phyloP scores from a whole-genome alignment of 1,140 invertebrate genomes.

The Sesamia nonagrioides region DNA sequence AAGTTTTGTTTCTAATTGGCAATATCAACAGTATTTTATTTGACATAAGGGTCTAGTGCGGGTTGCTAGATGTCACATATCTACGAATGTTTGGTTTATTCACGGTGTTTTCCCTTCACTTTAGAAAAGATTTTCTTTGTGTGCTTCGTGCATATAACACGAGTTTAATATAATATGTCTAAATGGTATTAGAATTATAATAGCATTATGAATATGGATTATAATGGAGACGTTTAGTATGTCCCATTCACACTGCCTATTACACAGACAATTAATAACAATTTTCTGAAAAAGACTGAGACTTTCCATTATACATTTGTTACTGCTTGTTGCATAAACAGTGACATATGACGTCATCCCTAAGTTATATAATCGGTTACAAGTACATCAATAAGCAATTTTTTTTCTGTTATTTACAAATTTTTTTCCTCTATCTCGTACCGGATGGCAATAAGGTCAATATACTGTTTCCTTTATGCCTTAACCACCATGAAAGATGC shows the following conservation, averaged over 20 bases:
- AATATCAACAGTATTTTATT: not conserved
- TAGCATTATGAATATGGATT: no score
- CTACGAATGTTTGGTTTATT: no score
- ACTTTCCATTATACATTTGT: not conserved
- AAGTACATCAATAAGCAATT: not conserved
- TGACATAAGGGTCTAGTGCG: no score
- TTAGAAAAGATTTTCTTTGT: no score
- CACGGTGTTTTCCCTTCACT: no score
- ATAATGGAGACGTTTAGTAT: no score
- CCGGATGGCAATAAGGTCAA: not conserved
- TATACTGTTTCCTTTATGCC: slow-evolving; percentile 8
- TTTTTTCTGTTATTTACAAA: not conserved
- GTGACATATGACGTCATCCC: not conserved
- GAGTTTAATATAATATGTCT: no score
- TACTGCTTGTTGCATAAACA: not conserved
- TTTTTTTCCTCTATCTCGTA: not conserved
- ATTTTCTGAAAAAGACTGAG: not conserved
- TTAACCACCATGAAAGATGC: slow-evolving; percentile 2
- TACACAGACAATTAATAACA: not conserved
- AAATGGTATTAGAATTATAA: no score
- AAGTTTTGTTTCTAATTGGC: not conserved
- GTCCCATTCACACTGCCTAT: no score
- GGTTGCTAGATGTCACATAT: no score
- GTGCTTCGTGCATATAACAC: no score
- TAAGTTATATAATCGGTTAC: not conserved